These are phyloP conservation scores for Hemiprocne comata DNA, from an alignment of 2,113 vertebrate genomes.

Conservation along the genomic window DNA sequence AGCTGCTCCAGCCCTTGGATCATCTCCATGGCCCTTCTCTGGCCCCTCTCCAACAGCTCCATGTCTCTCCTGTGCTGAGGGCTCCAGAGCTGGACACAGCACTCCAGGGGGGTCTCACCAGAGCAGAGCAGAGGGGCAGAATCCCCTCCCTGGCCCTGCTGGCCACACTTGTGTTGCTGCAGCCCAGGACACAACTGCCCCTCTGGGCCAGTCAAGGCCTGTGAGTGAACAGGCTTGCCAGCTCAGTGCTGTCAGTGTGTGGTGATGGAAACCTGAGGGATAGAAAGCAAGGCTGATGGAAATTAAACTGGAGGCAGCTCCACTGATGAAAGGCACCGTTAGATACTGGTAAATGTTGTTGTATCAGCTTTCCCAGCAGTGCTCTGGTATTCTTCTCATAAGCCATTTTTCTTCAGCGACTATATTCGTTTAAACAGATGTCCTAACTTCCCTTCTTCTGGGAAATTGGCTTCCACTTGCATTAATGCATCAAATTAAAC, in stretches of 20 bases:
- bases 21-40: too few species aligned
- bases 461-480: slow-evolving; percentile 33
- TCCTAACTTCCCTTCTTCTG: slow-evolving; percentile 48
- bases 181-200: too few species aligned
- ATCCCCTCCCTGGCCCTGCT: too few species aligned
- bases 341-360: not conserved
- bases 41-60: too few species aligned
- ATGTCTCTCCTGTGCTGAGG: too few species aligned
- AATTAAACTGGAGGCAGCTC: slow-evolving; percentile 1
- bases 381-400: slow-evolving; percentile 35
- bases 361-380: slow-evolving; percentile 26
- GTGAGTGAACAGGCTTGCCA: not conserved
- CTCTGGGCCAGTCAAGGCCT: not conserved
- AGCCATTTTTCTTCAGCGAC: slow-evolving; percentile 39
- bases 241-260: not conserved
- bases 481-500: slow-evolving; percentile 28
- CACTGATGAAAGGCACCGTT: not conserved
- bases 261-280: not conserved
- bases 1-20: too few species aligned
- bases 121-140: too few species aligned
- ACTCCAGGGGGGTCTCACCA: too few species aligned
- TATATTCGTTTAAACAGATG: slow-evolving; percentile 33
- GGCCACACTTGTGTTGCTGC: too few species aligned
- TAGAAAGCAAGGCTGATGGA: not conserved
- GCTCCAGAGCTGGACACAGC: too few species aligned